Conservation (phyloP, 2,888 invertebrate genomes). For the Liodrosophila aerea region DNA sequence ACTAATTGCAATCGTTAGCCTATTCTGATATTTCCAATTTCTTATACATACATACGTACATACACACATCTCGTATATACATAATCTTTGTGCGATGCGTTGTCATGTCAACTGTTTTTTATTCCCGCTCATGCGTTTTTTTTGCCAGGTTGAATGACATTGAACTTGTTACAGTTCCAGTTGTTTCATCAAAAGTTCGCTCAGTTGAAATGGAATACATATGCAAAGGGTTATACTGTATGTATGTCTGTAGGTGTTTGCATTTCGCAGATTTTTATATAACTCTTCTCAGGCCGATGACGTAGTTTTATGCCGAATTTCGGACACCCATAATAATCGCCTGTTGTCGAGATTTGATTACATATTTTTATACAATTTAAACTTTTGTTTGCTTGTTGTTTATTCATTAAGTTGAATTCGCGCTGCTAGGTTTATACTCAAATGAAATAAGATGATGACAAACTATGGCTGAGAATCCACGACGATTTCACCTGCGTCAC, state of each 20-base stretch:
- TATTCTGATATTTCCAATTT: too few species aligned
- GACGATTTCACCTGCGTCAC: constrained; percentile 57
- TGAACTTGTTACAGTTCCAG: constrained; percentile 53
- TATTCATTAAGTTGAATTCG: constrained; percentile 25
- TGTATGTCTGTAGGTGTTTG: constrained; percentile 10
- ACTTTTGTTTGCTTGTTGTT: background rate
- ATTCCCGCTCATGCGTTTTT: background rate
- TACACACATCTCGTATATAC: constrained; percentile 24
- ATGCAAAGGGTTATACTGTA: constrained; percentile 1
- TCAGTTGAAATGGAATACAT: constrained; percentile 9
- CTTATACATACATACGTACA: constrained; percentile 1
- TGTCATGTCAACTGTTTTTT: constrained; percentile 15
- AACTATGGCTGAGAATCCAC: constrained; percentile 23
- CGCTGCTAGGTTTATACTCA: constrained; percentile 8
- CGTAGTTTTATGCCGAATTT: constrained; percentile 15
- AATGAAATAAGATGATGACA: constrained; percentile 20
- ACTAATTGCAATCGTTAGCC: too few species aligned
- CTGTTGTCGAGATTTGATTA: constrained; percentile 12
- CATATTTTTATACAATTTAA: background rate
- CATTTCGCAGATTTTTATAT: constrained; percentile 18
- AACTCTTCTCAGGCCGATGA: constrained; percentile 32
- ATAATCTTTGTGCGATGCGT: constrained; percentile 1
- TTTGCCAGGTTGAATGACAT: constrained; percentile 63
- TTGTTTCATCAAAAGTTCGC: constrained; percentile 39
- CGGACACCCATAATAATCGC: constrained; percentile 5